Conservation (phyloP, 1,140 invertebrate species). For the Glossosoma conforme region DNA sequence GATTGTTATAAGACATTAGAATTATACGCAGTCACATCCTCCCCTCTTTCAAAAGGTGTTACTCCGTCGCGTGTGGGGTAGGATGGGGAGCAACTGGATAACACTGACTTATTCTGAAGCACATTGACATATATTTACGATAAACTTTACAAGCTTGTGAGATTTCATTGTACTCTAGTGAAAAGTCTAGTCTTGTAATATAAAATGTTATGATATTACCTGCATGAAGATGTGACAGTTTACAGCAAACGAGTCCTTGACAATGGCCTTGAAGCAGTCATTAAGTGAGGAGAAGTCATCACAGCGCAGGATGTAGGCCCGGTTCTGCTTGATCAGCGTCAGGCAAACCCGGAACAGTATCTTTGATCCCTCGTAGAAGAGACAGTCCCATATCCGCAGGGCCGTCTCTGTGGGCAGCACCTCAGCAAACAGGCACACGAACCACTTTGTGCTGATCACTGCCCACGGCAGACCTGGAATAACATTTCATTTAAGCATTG, state of each 20-base stretch:
- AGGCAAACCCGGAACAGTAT: conserved; percentile 79
- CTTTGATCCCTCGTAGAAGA: conserved; percentile 91
- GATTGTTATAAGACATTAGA: too few species aligned
- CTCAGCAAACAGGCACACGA: conserved; percentile 88
- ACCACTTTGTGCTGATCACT: conserved; percentile 89
- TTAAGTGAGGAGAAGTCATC: conserved; percentile 70
- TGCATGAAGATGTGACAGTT: conserved; percentile 83
- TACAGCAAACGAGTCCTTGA: conserved; percentile 63
- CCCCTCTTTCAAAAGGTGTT: too few species aligned
- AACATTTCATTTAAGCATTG: neutral
- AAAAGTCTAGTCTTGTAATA: conserved; percentile 17
- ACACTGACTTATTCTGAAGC: too few species aligned
- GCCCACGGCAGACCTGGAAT: conserved; percentile 71
- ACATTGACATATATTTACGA: too few species aligned
- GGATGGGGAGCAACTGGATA: conserved; percentile 17
- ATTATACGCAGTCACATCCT: too few species aligned
- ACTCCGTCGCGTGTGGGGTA: too few species aligned
- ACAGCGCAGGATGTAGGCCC: conserved; percentile 63
- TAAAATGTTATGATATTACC: too few species aligned
- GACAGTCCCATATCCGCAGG: conserved; percentile 88
- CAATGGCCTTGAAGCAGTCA: conserved; percentile 73
- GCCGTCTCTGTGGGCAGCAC: conserved; percentile 89
- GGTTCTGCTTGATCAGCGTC: conserved; percentile 72
- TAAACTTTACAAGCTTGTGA: too few species aligned
- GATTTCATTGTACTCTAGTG: too few species aligned